Conservation (phyloP, 1,140 invertebrate species). For the Habropoda laboriosa region DNA sequence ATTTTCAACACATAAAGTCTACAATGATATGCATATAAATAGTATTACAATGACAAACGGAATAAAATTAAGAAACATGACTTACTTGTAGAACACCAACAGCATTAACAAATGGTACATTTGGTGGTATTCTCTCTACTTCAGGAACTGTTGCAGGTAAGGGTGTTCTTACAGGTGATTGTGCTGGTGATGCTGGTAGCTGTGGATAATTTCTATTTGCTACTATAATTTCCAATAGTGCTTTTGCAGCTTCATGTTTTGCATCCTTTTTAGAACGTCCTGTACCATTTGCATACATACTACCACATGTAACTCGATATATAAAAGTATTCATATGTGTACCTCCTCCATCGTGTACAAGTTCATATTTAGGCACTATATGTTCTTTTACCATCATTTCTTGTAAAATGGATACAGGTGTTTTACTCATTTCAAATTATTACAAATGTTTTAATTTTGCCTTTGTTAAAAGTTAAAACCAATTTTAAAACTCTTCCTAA, state of each 20-base stretch:
- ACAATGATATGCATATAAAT: constrained; percentile 49
- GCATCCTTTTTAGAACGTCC: constrained; percentile 88
- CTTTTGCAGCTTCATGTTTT: constrained; percentile 86
- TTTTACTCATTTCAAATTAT: constrained; percentile 80
- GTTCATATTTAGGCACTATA: constrained; percentile 85
- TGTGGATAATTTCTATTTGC: constrained; percentile 75
- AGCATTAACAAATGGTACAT: constrained; percentile 73
- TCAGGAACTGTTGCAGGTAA: constrained; percentile 53
- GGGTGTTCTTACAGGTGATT: constrained; percentile 69
- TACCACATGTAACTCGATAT: constrained; percentile 82
- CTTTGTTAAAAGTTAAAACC: background rate
- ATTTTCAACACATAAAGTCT: constrained; percentile 84
- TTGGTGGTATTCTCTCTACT: constrained; percentile 49
- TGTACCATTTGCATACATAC: constrained; percentile 80
- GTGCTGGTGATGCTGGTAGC: constrained; percentile 70
- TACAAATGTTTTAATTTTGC: background rate
- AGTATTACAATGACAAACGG: background rate
- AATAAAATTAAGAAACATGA: background rate
- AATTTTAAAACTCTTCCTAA: background rate
- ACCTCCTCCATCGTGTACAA: constrained; percentile 87
- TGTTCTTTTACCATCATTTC: constrained; percentile 86
- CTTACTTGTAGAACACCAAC: constrained; percentile 75
- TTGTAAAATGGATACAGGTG: constrained; percentile 88
- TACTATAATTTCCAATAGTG: constrained; percentile 81
- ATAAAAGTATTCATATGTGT: constrained; percentile 88